A percentile compares a stretch with the other conserved stretches of the same genome.
These are phyloP conservation scores for Haliaeetus leucogaster DNA, from an alignment of 2,113 vertebrate genomes.

Conservation along the genomic window DNA sequence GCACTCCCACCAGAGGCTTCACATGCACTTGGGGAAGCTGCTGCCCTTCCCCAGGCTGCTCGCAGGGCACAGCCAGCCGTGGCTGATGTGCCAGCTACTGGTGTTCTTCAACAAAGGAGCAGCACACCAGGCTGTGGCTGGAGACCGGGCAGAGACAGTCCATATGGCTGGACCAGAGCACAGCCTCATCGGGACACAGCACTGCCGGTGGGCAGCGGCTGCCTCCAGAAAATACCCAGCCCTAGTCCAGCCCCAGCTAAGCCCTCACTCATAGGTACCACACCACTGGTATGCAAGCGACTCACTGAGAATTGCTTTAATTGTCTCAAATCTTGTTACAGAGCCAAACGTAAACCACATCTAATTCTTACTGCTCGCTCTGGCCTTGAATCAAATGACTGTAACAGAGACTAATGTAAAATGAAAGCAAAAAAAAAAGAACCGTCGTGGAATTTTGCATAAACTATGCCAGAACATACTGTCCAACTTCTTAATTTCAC, in stretches of 20 bases:
- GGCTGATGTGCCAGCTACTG: fast-evolving
- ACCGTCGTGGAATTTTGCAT: neutral
- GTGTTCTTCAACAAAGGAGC: neutral
- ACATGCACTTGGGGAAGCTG: fast-evolving
- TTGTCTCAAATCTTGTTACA: neutral
- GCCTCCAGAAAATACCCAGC: neutral
- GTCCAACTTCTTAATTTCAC: neutral
- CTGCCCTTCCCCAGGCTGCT: neutral
- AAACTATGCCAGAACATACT: neutral
- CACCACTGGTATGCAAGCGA: too few relatives aligned
- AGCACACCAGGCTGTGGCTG: too few relatives aligned
- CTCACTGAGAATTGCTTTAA: neutral
- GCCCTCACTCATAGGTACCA: neutral
- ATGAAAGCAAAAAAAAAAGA: neutral
- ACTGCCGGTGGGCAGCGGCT: neutral
- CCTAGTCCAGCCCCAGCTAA: neutral
- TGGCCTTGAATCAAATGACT: neutral
- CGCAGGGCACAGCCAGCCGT: fast-evolving
- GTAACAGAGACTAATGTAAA: neutral
- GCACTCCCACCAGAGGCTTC: neutral
- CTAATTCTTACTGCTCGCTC: neutral
- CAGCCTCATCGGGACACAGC: fast-evolving
- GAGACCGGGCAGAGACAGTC: neutral
- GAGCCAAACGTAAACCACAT: neutral
- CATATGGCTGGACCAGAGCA: neutral